phyloP scores from a whole-genome alignment of 2,797 vertebrate genomes.

The Enteromius trimaculatus region DNA sequence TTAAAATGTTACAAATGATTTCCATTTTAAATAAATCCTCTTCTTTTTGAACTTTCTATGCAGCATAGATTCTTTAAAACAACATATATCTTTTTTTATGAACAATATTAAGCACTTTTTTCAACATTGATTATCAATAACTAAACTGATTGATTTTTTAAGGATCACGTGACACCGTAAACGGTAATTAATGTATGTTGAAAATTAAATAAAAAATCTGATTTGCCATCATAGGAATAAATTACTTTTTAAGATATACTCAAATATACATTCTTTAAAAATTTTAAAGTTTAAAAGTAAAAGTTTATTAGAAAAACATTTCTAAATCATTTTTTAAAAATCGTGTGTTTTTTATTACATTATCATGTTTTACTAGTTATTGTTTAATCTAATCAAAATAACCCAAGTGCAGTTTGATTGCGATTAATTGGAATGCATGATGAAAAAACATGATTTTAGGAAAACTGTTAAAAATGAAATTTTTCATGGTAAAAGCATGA shows the following conservation, averaged over 20 bases:
- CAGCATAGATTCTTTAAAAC: not conserved
- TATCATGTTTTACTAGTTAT: too few relatives aligned
- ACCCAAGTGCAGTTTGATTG: too few relatives aligned
- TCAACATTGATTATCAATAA: not conserved
- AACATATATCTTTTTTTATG: not conserved
- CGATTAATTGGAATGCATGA: too few relatives aligned
- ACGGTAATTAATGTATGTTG: not conserved
- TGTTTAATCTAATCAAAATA: too few relatives aligned
- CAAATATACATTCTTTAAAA: not conserved
- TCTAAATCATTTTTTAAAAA: too few relatives aligned
- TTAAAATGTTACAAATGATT: not conserved
- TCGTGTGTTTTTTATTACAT: too few relatives aligned
- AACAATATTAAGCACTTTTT: not conserved
- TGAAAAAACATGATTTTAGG: too few relatives aligned
- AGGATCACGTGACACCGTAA: not conserved
- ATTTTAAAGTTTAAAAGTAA: too few relatives aligned
- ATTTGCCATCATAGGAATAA: not conserved
- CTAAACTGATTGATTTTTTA: not conserved
- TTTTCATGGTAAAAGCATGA: not conserved
- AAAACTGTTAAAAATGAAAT: not conserved
- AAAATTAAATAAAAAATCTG: not conserved
- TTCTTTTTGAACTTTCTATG: not conserved
- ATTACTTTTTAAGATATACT: not conserved
- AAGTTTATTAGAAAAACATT: too few relatives aligned
- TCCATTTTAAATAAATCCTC: not conserved